Evolutionary conservation across 2,113 vertebrate genomes (phyloP), one percentile per base, ranked within the genome.

Genomic region (Apeltes quadracus): DNA sequence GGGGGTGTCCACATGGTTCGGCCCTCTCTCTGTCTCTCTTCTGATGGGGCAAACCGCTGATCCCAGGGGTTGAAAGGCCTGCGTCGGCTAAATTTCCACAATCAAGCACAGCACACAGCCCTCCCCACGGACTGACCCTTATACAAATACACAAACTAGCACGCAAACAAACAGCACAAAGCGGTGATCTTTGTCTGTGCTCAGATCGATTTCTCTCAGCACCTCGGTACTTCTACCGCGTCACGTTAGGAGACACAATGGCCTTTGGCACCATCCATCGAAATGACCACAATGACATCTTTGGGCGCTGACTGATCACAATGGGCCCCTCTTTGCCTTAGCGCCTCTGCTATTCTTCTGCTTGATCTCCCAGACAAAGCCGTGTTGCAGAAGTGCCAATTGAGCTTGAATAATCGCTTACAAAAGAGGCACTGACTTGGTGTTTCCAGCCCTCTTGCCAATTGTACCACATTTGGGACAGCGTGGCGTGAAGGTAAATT

Each of bases 11-110:
- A 77, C 79, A 78, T 68, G 62, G 67, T 86, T 79, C 68, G 61
- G 69, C 71, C 53, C 73, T 56, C 68, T 70, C 78, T 87, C 81
- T 12, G 56, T 74, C 62, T 66, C 79, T 86, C 75, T 86, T 56
- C 88, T 88, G 80, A 79, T 78, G 57, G 76, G 68, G 70, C 78
- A 92, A 90, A 93, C 76, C 92, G 94, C 93, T 94, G 93, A 94
- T 85, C 66, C 66, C 79, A 78, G 75, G 69, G 72, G 75, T 83
- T 85, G 72, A 94, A 92, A 91, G 84, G 69, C 84, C 83, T 76
- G 67, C 53, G 67, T 91, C 78, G 78, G 92, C 92, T 86, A 64
- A 34, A 89, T 86, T 88, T 77, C 75, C 39, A 86, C 88, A 90
- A 90, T 90, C 87, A 90, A 89, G 84, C 59, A 79, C 61, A 61